Conservation (phyloP, 2,888 invertebrate genomes). For the Dryobotodes eremita region DNA sequence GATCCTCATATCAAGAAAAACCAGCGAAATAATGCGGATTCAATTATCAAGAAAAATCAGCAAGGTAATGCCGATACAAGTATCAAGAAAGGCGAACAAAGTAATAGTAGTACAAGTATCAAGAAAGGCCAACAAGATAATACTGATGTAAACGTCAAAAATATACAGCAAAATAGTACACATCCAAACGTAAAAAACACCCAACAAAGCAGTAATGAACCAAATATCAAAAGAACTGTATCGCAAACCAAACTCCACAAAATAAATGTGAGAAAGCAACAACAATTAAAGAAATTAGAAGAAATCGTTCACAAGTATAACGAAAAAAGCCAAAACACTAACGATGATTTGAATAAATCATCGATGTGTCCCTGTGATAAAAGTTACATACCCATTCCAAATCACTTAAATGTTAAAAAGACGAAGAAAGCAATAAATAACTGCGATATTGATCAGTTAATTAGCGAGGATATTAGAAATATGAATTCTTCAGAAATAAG, state of each 20-base stretch:
- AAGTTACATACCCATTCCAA: conserved; percentile 82
- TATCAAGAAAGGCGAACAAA: conserved; percentile 77
- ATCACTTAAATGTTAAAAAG: conserved; percentile 67
- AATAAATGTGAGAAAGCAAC: conserved; percentile 79
- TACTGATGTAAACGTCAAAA: conserved; percentile 57
- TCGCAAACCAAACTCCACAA: conserved; percentile 73
- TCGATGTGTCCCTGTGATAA: conserved; percentile 68
- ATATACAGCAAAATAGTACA: conserved; percentile 52
- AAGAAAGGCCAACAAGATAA: conserved; percentile 63
- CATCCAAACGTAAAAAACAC: conserved; percentile 77
- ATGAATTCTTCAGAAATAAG: conserved; percentile 38
- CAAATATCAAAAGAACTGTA: conserved; percentile 75
- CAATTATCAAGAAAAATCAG: conserved; percentile 29
- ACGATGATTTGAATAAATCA: conserved; percentile 63
- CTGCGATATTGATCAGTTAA: conserved; percentile 49
- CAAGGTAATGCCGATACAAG: conserved; percentile 70
- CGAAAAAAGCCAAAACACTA: conserved; percentile 74
- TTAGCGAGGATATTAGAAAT: conserved; percentile 53
- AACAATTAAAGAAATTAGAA: conserved; percentile 85
- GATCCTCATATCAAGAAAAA: conserved; percentile 40
- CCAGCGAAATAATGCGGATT: conserved; percentile 14
- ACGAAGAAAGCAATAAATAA: conserved; percentile 52
- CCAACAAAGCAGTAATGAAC: conserved; percentile 76
- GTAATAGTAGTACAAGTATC: conserved; percentile 75
- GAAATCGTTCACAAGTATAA: conserved; percentile 83